These are phyloP conservation scores for Macrotrachela quadricornifera DNA, from an alignment of 1,140 invertebrate genomes.

Conservation along the genomic window DNA sequence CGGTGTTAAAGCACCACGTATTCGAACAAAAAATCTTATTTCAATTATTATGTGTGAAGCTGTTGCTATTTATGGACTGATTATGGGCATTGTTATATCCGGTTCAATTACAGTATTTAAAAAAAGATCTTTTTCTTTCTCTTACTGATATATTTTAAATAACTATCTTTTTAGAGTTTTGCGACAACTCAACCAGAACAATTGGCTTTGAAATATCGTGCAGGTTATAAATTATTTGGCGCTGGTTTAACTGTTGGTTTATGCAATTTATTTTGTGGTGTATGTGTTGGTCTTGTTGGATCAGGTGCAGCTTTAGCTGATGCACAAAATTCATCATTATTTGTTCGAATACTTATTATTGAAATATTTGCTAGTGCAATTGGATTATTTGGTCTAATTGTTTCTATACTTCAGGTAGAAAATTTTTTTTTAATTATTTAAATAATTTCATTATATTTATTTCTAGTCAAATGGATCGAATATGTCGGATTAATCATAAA, in stretches of 20 bases:
- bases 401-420: constrained; percentile 6
- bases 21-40: constrained; percentile 97
- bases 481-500: too few species aligned
- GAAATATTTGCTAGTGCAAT: constrained; percentile 96
- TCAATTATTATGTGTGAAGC: constrained; percentile 98
- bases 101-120: too few species aligned
- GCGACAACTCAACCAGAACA: too few species aligned
- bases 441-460: too few species aligned
- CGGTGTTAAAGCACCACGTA: constrained; percentile 89
- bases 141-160: too few species aligned
- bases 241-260: constrained; percentile 75
- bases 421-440: too few species aligned
- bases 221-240: constrained; percentile 79
- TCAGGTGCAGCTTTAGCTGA: constrained; percentile 84
- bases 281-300: constrained; percentile 79
- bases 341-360: constrained; percentile 89
- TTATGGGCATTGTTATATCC: constrained; percentile 81
- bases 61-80: constrained; percentile 93
- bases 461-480: too few species aligned
- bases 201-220: not conserved
- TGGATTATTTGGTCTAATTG: constrained; percentile 49
- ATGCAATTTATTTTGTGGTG: constrained; percentile 79
- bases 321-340: constrained; percentile 73
- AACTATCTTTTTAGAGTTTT: too few species aligned
- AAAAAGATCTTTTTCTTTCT: too few species aligned